Evolutionary conservation across 2,113 vertebrate genomes (phyloP), one percentile per base, ranked within the genome.

Genomic region (Recurvirostra avosetta): DNA sequence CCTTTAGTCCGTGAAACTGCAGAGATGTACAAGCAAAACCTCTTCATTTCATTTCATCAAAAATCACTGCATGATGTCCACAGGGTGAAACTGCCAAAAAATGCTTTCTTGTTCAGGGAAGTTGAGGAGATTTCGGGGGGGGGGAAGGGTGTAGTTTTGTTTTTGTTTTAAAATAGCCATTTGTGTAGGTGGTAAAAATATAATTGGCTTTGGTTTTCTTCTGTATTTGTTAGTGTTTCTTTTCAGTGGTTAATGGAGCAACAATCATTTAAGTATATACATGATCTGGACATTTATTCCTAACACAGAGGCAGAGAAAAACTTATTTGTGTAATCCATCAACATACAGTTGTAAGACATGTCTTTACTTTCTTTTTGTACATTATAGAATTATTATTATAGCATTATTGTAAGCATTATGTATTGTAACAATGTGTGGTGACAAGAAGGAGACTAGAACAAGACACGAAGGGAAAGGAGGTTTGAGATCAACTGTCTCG

Each of bases 41-140:
- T 67, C 19, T 38, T 77, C 13, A 5, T 34, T 81, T 76, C 25
- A 40, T 25, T 40, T 53, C 15, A 26, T n/a, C 20, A 17, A 18
- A 67, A 40, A 8, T 75, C 34, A 55, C 5, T 47, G 26, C 5
- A 9, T 58, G 74, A 38, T 7, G 8, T 23, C 5, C 16, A 29
- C 6, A 26, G 14, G 5, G 12, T 62, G 14, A 91, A 81, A 63
- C 12, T 30, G 12, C 7, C 40, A 41, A 89, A 40, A 79, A 16
- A 7, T 12, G 0, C 7, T 66, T 76, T 61, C 23, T 66, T 77
- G 0, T 45, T 82, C 26, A 18, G 9, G 8, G 4, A 1, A 75
- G 8, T 6, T 71, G 27, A 50, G 26, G 13, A 23, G 8, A 5
- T 2, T 7, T 43, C 12, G 7, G 16, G 12, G 3, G 4, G 1